Evolutionary conservation across 1,140 invertebrate genomes (phyloP).

Genomic region (Drosophila seguyi): DNA sequence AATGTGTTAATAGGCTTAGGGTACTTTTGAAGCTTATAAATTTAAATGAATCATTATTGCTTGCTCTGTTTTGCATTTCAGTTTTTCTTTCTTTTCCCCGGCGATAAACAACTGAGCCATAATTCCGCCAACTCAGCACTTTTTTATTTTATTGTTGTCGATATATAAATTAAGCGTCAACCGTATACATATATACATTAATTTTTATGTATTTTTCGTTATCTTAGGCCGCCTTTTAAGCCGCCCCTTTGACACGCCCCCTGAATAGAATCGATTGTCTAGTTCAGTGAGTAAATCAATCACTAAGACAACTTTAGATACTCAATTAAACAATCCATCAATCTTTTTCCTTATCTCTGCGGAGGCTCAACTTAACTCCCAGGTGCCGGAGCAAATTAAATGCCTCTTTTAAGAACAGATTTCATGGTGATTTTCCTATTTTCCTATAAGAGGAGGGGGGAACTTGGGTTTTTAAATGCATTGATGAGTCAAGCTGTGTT

Average conservation of each 20-base stretch:
- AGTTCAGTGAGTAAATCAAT: conserved; percentile 35
- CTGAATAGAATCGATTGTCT: conserved; percentile 29
- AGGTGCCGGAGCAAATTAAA: conserved; percentile 16
- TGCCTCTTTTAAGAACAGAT: not conserved
- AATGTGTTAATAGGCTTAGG: not conserved
- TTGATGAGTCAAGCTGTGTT: conserved; percentile 47
- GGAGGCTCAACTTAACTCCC: not conserved
- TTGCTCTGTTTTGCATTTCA: conserved; percentile 14
- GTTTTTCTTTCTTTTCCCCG: conserved; percentile 13
- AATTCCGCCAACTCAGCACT: conserved; percentile 32
- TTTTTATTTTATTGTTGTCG: conserved; percentile 23
- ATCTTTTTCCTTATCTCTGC: conserved; percentile 18
- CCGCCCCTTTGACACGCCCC: conserved; percentile 21
- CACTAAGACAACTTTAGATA: conserved; percentile 20
- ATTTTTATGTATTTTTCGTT: conserved; percentile 13
- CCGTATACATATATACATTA: not conserved
- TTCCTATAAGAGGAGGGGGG: too few species aligned
- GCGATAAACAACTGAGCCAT: conserved; percentile 27
- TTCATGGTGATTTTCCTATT: conserved; percentile 21
- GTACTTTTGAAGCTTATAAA: conserved; percentile 1
- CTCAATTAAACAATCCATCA: conserved; percentile 40
- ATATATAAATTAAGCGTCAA: conserved; percentile 26
- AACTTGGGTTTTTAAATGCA: conserved; percentile 14
- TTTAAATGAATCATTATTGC: not conserved
- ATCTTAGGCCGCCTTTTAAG: conserved; percentile 1